These are phyloP conservation scores for Serranochromis macrocephalus DNA, from an alignment of 2,113 vertebrate species.

Conservation along the genomic window DNA sequence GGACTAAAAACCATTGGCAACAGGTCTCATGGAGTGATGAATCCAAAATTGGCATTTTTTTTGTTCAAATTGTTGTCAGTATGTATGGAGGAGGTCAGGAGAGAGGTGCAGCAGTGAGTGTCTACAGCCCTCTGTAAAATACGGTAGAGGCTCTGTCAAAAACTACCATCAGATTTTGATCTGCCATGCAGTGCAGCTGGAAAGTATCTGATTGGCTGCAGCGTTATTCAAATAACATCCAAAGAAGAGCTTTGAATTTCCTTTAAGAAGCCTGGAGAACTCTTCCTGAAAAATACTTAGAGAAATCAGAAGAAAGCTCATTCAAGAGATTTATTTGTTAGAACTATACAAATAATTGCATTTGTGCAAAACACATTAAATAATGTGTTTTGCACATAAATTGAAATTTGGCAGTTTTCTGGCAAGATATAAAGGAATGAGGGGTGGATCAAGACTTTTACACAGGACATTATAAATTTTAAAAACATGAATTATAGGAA, in stretches of 20 bases:
- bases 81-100: neutral
- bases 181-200: neutral
- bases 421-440: neutral
- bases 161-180: neutral
- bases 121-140: rapidly evolving
- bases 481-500: neutral
- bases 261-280: neutral
- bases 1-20: neutral
- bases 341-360: neutral
- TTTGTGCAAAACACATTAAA: neutral
- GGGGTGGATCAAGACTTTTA: neutral
- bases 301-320: neutral
- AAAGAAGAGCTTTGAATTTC: neutral
- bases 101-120: neutral
- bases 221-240: neutral
- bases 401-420: neutral
- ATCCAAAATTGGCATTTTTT: neutral
- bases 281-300: neutral
- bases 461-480: neutral
- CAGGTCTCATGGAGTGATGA: neutral
- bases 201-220: neutral
- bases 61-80: neutral
- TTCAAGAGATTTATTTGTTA: neutral
- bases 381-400: neutral
- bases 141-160: neutral